Evolutionary conservation across 2,888 invertebrate genomes (phyloP), one percentile per base, ranked within the genome.

Genomic region (Aphidoletes aphidimyza): DNA sequence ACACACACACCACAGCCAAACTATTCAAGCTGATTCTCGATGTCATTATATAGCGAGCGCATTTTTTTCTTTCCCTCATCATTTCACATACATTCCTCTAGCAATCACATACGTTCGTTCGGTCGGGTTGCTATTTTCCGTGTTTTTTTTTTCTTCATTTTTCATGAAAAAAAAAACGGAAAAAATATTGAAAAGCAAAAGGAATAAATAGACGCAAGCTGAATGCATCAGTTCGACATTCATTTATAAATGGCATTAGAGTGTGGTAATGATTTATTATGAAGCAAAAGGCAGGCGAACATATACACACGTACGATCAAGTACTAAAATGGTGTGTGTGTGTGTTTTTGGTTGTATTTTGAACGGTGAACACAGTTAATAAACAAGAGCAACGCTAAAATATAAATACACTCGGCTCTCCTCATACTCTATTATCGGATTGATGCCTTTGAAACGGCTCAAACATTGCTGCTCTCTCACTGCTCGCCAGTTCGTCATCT

Each of bases 241-340:
- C 26, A 54, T 54, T 54, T 54, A 54, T 19, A 54, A 54, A 54
- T 54, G 54, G 54, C 54, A 54, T 26, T 54, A 54, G 26, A 54
- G 54, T 26, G 26, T 22, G 54, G 54, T 54, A 54, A 54, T 54
- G 54, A 54, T 54, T 54, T 54, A 54, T 54, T 54, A 54, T 54
- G 54, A 54, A 54, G 54, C 54, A 54, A 54, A 54, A 6, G n/a
- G n/a, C n/a, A n/a, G n/a, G n/a, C n/a, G n/a, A n/a, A 26, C 26
- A 54, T 2, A 54, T 11, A 49, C 19, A 49, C 54, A 54, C 54
- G 54, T 26, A 54, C 54, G n/a, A n/a, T n/a, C n/a, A n/a, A n/a
- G n/a, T n/a, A n/a, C 22, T 54, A 3, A 47, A 47, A 47, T 42
- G 3, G 47, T 17, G 19, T 47, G 47, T 47, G 47, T 47, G 9